Evolutionary conservation across 2,113 vertebrate species (phyloP), one percentile per base, ranked within the genome.

Genomic region (Craseonycteris thonglongyai): DNA sequence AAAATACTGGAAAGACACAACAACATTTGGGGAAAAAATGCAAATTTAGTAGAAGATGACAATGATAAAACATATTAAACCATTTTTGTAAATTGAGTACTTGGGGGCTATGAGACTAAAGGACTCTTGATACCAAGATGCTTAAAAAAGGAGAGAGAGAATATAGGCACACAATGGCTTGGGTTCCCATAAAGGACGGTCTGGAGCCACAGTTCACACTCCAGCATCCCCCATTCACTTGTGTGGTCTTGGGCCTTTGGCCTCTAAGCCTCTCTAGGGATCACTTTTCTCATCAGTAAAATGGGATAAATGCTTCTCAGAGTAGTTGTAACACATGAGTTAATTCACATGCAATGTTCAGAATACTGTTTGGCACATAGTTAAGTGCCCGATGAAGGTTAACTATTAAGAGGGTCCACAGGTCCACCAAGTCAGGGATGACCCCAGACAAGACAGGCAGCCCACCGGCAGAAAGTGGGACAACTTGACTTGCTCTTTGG

Each of bases 201-300:
- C 66, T 13, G 24, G n/a, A 54, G 15, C 18, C 35, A 22, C 42
- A 19, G 45, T 42, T 69, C 18, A 16, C 19, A 42, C 18, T 1
- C 3, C 0, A 33, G 19, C 15, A 63, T 0, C 19, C 8, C 3
- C 19, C 0, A 47, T 0, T 30, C 2, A 6, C 19, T 30, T 61
- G 33, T 56, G 26, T 5, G 28, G 63, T n/a, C n/a, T n/a, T n/a
- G 71, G 30, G 38, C 14, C 30, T 30, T 12, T 19, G 16, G 38
- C 19, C 6, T 24, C 42, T 58, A 72, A 65, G 2, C 18, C 26
- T 65, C n/a, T 72, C 26, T 54, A 16, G 16, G 19, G 24, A 7
- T 79, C n/a, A 6, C 47, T 54, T 56, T 49, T 38, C 19, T 91
- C 2, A 38, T 47, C 38, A 28, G 38, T 59, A 45, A 76, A 51